Evolutionary conservation across 2,888 invertebrate genomes (phyloP), one percentile per base, ranked within the genome.

Genomic region (Quadriops clusia): DNA sequence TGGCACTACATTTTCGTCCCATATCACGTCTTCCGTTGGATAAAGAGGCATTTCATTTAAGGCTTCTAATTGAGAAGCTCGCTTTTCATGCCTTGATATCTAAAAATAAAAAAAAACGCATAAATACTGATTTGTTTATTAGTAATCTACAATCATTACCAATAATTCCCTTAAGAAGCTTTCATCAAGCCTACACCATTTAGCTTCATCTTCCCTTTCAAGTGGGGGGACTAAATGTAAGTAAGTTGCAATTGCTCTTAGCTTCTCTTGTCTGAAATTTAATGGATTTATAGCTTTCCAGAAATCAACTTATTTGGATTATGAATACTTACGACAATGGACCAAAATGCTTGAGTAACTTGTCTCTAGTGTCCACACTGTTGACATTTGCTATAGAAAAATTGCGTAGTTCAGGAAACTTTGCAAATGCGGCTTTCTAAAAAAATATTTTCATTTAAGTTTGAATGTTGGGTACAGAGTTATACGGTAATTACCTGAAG

Each of bases 1-100:
- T 0, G 98, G 98, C 0, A 99, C 97, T 23, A 98, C 77, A 54
- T 97, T 95, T 59, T 98, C 95, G 60, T 99, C 91, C 98, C 98
- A 99, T 46, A 98, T 91, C 3, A 97, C 82, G 36, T 86, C 81
- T 58, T 99, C 98, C 0, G 94, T 97, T 0, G 98, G 98, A 56
- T 98, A 99, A 1, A 99, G 67, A 0, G 98, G 97, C 90, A 97
- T 94, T 46, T 90, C 85, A 58, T 98, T 99, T 7, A 99, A 63
- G 32, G 87, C 84, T 53, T 95, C 90, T 30, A 97, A 63, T 53
- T 98, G 95, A 0, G 94, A 95, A 17, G 81, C 76, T 28, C 90
- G 72, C 21, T 81, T 72, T 57, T 94, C 91, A 57, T 94, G 91
- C 2, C 86, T 70, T 1, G 81, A 83, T 43, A 82, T 72, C 79